These are phyloP conservation scores for Wiebesia pumilae DNA, from an alignment of 1,140 invertebrate species.

Conservation along the genomic window DNA sequence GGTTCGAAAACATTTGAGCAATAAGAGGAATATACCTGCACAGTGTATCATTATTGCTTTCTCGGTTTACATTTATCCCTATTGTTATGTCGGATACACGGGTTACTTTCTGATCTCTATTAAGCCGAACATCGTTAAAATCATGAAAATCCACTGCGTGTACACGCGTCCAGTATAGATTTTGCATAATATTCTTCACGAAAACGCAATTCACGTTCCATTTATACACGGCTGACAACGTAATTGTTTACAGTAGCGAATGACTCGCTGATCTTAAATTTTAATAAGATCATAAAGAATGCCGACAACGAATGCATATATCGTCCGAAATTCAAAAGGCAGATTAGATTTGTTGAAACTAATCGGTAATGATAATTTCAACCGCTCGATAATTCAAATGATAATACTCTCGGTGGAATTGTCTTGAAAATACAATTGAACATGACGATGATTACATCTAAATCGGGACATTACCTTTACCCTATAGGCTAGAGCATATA, in stretches of 20 bases:
- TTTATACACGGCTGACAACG: neutral
- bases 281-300: neutral
- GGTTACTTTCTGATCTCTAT: constrained; percentile 42
- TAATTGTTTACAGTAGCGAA: constrained; percentile 34
- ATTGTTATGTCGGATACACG: constrained; percentile 8
- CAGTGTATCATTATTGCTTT: constrained; percentile 30
- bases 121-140: constrained; percentile 39
- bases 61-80: neutral
- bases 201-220: too few species aligned
- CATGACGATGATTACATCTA: neutral
- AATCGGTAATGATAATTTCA: neutral
- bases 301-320: too few species aligned
- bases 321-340: neutral
- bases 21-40: neutral
- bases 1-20: too few species aligned
- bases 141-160: neutral
- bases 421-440: neutral
- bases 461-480: neutral
- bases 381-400: neutral
- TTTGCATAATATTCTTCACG: constrained; percentile 24
- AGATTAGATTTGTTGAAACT: neutral
- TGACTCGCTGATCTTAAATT: constrained; percentile 1
- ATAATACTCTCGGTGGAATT: neutral
- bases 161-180: neutral
- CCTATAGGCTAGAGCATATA: too few species aligned